Evolutionary conservation across 2,113 vertebrate genomes (phyloP).

Genomic region (Nibea coibor): DNA sequence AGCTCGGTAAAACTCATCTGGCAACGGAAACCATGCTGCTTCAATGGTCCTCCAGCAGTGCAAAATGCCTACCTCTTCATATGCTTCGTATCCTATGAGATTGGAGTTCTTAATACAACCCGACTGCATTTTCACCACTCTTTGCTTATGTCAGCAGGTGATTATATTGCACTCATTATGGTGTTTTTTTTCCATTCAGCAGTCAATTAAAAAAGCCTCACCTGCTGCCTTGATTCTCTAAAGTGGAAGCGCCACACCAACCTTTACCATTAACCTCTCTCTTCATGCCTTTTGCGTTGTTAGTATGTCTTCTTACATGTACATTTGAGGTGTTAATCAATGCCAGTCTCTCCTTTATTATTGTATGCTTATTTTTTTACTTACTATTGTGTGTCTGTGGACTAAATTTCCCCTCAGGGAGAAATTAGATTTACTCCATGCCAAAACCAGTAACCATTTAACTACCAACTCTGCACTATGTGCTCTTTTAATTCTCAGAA

Average conservation of each 20-base stretch:
- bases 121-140: conserved; percentile 55
- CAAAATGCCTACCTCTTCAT: conserved; percentile 64
- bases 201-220: conserved; percentile 64
- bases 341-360: background rate
- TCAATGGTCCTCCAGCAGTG: conserved; percentile 59
- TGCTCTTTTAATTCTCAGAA: background rate
- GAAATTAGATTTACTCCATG: background rate
- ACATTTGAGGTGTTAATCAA: background rate
- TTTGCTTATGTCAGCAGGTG: conserved; percentile 73
- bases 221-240: conserved; percentile 48
- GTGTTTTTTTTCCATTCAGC: conserved; percentile 53
- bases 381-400: background rate
- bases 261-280: conserved; percentile 18
- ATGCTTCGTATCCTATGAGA: conserved; percentile 64
- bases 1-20: conserved; percentile 41
- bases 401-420: background rate
- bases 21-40: conserved; percentile 47
- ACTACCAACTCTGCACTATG: background rate
- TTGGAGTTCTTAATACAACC: conserved; percentile 53
- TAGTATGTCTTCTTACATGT: background rate
- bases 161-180: conserved; percentile 70
- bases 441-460: background rate
- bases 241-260: conserved; percentile 26
- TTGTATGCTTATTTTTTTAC: background rate
- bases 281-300: conserved; percentile 20